Base-by-base conservation (phyloP, 2,797 vertebrate species). In the Zenarchopterus dispar region DNA sequence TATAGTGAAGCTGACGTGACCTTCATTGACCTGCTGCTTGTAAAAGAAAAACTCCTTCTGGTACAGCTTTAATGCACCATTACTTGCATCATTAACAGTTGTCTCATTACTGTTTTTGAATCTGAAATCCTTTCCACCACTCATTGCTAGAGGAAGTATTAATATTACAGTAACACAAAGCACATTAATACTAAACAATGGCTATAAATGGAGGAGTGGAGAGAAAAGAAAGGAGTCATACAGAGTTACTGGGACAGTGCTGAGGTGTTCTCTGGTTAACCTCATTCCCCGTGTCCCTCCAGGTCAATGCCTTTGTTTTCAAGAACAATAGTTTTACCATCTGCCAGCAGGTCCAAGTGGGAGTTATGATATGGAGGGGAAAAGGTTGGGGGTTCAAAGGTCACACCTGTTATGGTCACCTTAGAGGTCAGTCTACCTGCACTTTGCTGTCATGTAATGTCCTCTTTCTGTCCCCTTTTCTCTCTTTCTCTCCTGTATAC, bases 281-380 rank as follows among this genome's bases (percentile, higher is more conserved):
- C 62, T 44, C 33, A 7, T 64, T 62, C 48, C 56, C 61, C 41
- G 66, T 45, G 36, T 63, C 55, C 65, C 67, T 73, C 68, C 66
- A 64, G 77, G 73, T 75, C 57, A 63, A 45, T 10, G 56, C 60
- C 75, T 77, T 71, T 75, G 55, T 82, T 80, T 73, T 71, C 1
- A n/a, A 65, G 76, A 88, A 84, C 84, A 89, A 85, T 85, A 71
- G 74, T 46, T 67, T 53, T 59, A 79, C 82, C 82, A 87, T 87
- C 82, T 90, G 87, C 75, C 73, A 43, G 67, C 73, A 21, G 65
- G 31, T 64, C 41, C 67, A 62, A 46, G 44, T 66, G 82, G 76
- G 82, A 84, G 69, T 66, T 80, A 56, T 67, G 36, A 28, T 56
- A 19, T 28, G n/a, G 43, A 62, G 42, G 59, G 63, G 44, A 21